phyloP scores from a whole-genome alignment of 2,888 invertebrate genomes.

The Chromoteleia sp. region DNA sequence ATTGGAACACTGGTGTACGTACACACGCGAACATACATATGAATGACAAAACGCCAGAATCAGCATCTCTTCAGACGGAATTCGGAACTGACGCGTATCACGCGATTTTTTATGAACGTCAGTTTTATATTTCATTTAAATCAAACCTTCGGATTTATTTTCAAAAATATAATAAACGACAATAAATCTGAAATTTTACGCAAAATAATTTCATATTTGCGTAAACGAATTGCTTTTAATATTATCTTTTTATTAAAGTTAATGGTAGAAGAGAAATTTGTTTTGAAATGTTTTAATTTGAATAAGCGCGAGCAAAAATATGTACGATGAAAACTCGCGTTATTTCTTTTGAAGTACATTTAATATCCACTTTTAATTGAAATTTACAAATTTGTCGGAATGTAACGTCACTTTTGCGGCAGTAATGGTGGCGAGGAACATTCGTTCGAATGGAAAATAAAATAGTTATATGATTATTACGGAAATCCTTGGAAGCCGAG shows the following conservation, averaged over 20 bases:
- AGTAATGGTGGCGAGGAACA: neutral
- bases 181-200: too few species aligned
- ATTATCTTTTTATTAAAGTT: too few species aligned
- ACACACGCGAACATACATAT: conserved; percentile 17
- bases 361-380: conserved; percentile 28
- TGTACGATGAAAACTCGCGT: neutral
- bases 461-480: conserved; percentile 43
- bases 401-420: conserved; percentile 4
- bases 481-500: conserved; percentile 30
- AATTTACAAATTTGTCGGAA: conserved; percentile 12
- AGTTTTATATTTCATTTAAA: conserved; percentile 1
- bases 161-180: too few species aligned
- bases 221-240: too few species aligned
- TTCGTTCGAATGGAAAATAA: conserved; percentile 41
- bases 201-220: too few species aligned
- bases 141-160: neutral
- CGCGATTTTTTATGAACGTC: conserved; percentile 3
- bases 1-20: conserved; percentile 1
- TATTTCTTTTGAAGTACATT: conserved; percentile 9
- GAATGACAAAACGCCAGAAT: too few species aligned
- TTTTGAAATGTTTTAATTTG: too few species aligned
- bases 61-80: too few species aligned
- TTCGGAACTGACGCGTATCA: conserved; percentile 7
- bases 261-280: too few species aligned
- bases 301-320: neutral